phyloP scores from a whole-genome alignment of 2,888 invertebrate genomes.

The Chalcis sispes region DNA sequence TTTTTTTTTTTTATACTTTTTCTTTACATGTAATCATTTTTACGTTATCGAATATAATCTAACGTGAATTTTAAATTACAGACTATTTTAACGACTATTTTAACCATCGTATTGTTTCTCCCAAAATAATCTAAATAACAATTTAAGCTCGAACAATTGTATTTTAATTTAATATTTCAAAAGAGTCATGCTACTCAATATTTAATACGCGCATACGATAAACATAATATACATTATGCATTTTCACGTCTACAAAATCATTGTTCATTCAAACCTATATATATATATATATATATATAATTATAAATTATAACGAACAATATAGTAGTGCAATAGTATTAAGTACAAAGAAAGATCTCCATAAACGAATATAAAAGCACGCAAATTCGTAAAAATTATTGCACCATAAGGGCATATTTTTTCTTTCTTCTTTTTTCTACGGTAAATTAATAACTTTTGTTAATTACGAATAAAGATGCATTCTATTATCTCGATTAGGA shows the following conservation, averaged over 20 bases:
- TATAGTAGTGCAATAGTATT: conserved; percentile 24
- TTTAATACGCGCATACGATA: not conserved
- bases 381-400: conserved; percentile 13
- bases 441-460: conserved; percentile 24
- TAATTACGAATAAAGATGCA: not conserved
- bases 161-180: not conserved
- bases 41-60: too few species aligned
- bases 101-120: too few species aligned
- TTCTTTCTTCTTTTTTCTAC: not conserved
- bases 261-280: conserved; percentile 15
- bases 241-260: not conserved
- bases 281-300: conserved; percentile 20
- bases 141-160: conserved; percentile 16
- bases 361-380: conserved; percentile 28
- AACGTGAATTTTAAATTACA: not conserved
- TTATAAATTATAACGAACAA: conserved; percentile 21
- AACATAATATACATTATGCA: not conserved
- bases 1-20: too few species aligned
- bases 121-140: not conserved
- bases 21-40: too few species aligned
- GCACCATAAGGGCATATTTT: conserved; percentile 16
- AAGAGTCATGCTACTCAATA: not conserved
- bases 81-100: not conserved
- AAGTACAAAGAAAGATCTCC: conserved; percentile 47
- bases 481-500: too few species aligned